These are phyloP conservation scores for Protonibea diacanthus DNA, from an alignment of 2,797 vertebrate species.

Conservation along the genomic window DNA sequence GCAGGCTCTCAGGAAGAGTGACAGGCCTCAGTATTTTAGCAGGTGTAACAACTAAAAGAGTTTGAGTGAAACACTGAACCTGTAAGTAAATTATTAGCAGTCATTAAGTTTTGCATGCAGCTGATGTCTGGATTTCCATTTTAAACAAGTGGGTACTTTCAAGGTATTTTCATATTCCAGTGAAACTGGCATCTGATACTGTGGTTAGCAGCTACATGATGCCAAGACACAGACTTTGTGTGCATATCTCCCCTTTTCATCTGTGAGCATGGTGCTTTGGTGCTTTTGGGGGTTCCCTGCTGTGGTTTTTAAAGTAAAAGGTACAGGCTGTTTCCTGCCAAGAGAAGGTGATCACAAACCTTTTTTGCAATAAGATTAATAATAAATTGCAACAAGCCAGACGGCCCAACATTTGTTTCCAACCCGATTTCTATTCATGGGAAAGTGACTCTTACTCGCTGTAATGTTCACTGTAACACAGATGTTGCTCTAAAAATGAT, in stretches of 20 bases:
- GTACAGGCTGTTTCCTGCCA: conserved; percentile 44
- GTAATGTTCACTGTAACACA: conserved; percentile 20
- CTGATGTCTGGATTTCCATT: not conserved
- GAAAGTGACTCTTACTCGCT: conserved; percentile 23
- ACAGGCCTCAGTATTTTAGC: conserved; percentile 1
- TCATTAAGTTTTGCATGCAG: not conserved
- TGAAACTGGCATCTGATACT: conserved; percentile 22
- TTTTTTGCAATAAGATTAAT: not conserved
- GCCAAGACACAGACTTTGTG: conserved; percentile 32
- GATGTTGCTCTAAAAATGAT: conserved; percentile 17
- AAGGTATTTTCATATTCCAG: conserved; percentile 3
- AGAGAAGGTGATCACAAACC: conserved; percentile 48
- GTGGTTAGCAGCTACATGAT: conserved; percentile 17
- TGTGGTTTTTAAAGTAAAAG: conserved; percentile 48
- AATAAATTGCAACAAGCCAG: conserved; percentile 33
- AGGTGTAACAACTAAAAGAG: not conserved
- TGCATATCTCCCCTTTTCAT: conserved; percentile 45
- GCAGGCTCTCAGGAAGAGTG: not conserved
- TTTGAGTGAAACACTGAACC: not conserved
- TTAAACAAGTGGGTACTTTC: not conserved
- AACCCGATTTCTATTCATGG: conserved; percentile 22
- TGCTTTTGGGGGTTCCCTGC: conserved; percentile 52
- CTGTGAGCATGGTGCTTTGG: conserved; percentile 32
- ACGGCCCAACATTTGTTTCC: conserved; percentile 38
- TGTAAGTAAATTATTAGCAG: not conserved